Evolutionary conservation across 35 echinoderm and acorn worm species (phyloP).

Genomic region (Heliocidaris erythrogramma): DNA sequence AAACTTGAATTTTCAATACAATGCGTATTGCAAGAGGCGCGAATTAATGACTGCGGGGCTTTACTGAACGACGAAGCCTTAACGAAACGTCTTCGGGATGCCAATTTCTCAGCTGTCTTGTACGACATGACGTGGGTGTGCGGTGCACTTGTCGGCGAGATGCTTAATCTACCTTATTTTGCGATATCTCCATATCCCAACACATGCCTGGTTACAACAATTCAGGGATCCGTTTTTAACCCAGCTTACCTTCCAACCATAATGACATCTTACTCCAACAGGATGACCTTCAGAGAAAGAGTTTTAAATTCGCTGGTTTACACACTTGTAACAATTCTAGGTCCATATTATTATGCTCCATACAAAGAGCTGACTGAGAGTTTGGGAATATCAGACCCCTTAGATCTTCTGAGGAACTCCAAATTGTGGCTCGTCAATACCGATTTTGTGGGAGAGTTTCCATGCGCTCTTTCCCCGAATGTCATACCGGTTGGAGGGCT

Average conservation of each 20-base stretch:
- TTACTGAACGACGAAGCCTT: not conserved
- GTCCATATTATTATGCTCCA: not conserved
- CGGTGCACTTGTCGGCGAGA: not conserved
- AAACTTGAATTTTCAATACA: not conserved
- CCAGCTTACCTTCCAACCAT: not conserved
- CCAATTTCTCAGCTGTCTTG: slow-evolving; percentile 31
- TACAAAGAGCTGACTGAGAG: not conserved
- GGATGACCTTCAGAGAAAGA: not conserved
- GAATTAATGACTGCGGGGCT: not conserved
- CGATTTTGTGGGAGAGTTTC: slow-evolving; percentile 30
- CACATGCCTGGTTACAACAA: not conserved
- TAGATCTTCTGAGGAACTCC: not conserved
- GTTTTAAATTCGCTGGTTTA: not conserved
- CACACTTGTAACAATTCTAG: not conserved
- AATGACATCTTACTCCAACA: not conserved
- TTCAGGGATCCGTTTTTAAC: not conserved
- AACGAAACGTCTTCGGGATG: not conserved
- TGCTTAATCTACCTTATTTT: slow-evolving; percentile 13
- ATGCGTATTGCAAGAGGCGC: not conserved
- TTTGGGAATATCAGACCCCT: not conserved
- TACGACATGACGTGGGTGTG: slow-evolving; percentile 20
- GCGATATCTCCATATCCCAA: not conserved
- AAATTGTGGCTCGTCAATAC: slow-evolving; percentile 38
- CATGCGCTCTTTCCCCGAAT: slow-evolving; percentile 25
- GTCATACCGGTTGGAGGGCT: slow-evolving; percentile 37